Evolutionary conservation across 2,888 invertebrate genomes (phyloP).

Genomic region (Yponomeuta cagnagella): DNA sequence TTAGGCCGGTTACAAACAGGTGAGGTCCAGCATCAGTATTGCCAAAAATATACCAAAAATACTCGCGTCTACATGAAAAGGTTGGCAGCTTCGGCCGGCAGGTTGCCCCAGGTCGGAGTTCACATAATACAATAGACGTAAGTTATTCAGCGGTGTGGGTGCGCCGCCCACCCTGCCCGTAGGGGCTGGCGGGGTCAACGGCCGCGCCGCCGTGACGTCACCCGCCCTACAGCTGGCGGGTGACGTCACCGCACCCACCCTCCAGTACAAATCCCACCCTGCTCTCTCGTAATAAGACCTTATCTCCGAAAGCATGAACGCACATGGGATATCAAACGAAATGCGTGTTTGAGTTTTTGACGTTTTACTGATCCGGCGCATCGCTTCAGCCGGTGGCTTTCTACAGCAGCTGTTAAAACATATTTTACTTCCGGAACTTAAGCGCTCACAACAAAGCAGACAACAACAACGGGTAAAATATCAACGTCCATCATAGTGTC

Average conservation of each 20-base stretch:
- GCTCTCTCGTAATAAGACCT: constrained; percentile 45
- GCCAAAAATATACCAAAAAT: neutral
- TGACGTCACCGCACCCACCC: constrained; percentile 62
- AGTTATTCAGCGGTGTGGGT: constrained; percentile 43
- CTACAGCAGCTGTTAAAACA: constrained; percentile 29
- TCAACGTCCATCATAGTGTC: constrained; percentile 12
- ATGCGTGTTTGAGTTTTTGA: constrained; percentile 36
- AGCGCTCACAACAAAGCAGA: constrained; percentile 5
- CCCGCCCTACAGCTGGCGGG: constrained; percentile 64
- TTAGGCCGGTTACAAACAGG: too few relatives aligned
- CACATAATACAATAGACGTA: constrained; percentile 41
- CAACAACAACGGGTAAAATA: neutral
- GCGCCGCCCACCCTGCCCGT: neutral
- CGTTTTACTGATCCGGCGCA: constrained; percentile 26
- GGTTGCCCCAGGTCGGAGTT: constrained; percentile 66
- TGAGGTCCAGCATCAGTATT: too few relatives aligned
- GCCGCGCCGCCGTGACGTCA: constrained; percentile 66
- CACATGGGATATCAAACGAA: constrained; percentile 50
- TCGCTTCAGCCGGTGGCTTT: neutral
- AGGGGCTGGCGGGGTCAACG: constrained; percentile 59
- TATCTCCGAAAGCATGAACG: constrained; percentile 43
- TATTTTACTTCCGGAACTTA: constrained; percentile 18
- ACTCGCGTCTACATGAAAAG: neutral
- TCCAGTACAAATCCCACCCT: constrained; percentile 49
- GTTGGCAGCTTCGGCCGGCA: constrained; percentile 20